Evolutionary conservation across 2,113 vertebrate genomes (phyloP).

Genomic region (Oncorhynchus mykiss): DNA sequence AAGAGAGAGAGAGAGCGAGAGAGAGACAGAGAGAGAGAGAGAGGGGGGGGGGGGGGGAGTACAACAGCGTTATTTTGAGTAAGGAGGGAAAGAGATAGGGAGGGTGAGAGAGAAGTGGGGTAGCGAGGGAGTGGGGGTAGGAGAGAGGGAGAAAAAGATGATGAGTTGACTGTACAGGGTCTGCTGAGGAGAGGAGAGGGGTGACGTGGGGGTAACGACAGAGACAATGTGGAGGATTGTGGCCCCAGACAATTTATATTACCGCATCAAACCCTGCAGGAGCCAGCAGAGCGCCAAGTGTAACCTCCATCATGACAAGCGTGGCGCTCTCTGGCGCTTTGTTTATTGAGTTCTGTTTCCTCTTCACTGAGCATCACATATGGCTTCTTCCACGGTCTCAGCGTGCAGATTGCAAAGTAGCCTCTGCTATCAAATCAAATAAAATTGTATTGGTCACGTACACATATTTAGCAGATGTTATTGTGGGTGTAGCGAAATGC

Average conservation of each 20-base stretch:
- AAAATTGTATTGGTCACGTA: too few species aligned
- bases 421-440: too few species aligned
- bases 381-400: conserved; percentile 41
- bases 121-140: conserved; percentile 47
- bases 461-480: too few species aligned
- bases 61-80: not conserved
- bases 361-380: conserved; percentile 64
- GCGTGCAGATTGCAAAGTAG: not conserved
- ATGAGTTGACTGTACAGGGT: conserved; percentile 55
- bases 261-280: conserved; percentile 71
- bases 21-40: not conserved
- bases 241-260: conserved; percentile 72
- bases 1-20: not conserved
- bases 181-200: conserved; percentile 51
- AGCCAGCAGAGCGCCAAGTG: conserved; percentile 69
- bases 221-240: conserved; percentile 74
- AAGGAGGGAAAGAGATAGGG: not conserved
- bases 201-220: conserved; percentile 40
- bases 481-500: too few species aligned
- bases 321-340: conserved; percentile 39
- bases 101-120: conserved; percentile 10
- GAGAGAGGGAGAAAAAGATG: conserved; percentile 47
- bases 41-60: not conserved
- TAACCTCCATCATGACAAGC: conserved; percentile 72
- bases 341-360: conserved; percentile 72